Conservation (phyloP, 2,113 vertebrate species). For the Anguilla japonica region DNA sequence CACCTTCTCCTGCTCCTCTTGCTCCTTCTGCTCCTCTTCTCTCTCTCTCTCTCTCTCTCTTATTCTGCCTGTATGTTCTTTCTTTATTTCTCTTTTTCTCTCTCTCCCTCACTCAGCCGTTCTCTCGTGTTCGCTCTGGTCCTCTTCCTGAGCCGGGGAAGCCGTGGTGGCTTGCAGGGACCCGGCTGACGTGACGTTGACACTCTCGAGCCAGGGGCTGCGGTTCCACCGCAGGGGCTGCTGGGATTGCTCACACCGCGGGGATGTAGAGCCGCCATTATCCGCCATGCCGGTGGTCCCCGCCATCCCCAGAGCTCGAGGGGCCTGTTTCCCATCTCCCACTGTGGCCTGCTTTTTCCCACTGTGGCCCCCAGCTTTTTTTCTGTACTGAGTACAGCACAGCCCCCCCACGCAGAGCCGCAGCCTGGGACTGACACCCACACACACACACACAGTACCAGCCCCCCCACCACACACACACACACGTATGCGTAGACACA, state of each 20-base stretch:
- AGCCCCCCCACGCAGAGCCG: background rate
- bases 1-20: background rate
- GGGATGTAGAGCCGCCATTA: background rate
- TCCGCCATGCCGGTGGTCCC: background rate
- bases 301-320: background rate
- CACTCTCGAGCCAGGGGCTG: background rate
- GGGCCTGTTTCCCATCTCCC: background rate
- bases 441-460: background rate
- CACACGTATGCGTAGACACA: no score
- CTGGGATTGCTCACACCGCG: background rate
- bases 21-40: background rate
- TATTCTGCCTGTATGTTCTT: background rate
- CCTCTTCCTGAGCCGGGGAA: background rate
- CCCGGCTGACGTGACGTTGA: background rate
- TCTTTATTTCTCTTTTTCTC: background rate
- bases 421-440: background rate
- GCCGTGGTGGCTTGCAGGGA: background rate
- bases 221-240: background rate
- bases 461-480: no score
- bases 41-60: background rate
- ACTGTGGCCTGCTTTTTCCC: background rate
- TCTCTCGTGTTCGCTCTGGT: background rate
- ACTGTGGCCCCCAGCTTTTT: no score
- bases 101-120: background rate
- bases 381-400: background rate